A percentile compares a stretch with the other conserved stretches of the same genome.
These are phyloP conservation scores for Australoheros scitulus DNA, from an alignment of 2,113 vertebrate species.

Conservation along the genomic window DNA sequence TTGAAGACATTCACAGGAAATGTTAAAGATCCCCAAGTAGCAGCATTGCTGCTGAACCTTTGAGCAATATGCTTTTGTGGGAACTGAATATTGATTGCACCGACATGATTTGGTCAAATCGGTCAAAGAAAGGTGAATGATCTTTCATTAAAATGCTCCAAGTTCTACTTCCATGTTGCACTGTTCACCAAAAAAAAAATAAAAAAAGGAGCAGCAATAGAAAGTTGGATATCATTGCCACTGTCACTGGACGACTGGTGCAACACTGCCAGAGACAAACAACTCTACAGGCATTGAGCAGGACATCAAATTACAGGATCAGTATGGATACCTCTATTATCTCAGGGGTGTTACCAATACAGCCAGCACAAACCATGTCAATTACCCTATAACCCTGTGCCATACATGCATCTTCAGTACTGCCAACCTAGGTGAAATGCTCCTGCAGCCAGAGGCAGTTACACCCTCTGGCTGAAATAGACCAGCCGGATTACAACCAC, in stretches of 20 bases:
- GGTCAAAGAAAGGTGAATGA: conserved; percentile 44
- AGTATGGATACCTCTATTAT: conserved; percentile 71
- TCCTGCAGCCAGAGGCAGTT: conserved; percentile 51
- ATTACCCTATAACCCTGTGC: conserved; percentile 58
- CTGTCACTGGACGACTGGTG: conserved; percentile 54
- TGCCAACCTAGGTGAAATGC: conserved; percentile 69
- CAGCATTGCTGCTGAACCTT: conserved; percentile 38
- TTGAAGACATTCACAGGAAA: conserved; percentile 65
- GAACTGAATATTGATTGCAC: conserved; percentile 51
- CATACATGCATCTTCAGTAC: conserved; percentile 72
- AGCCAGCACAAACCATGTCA: conserved; percentile 77
- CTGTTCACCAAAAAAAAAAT: conserved; percentile 53
- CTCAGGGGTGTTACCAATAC: conserved; percentile 77
- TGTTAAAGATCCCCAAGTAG: conserved; percentile 55
- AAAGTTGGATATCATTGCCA: conserved; percentile 54
- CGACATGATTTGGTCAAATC: conserved; percentile 47
- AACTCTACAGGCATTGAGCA: conserved; percentile 38
- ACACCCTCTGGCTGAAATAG: conserved; percentile 42
- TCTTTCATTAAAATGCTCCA: conserved; percentile 59
- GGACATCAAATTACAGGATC: conserved; percentile 58
- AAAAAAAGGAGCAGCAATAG: conserved; percentile 55
- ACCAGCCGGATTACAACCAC: conserved; percentile 65
- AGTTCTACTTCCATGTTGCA: conserved; percentile 68
- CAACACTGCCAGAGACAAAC: conserved; percentile 67
- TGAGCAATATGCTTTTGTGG: conserved; percentile 53